Evolutionary conservation across 1,140 invertebrate species (phyloP).

Genomic region (Parapsyche elsis): DNA sequence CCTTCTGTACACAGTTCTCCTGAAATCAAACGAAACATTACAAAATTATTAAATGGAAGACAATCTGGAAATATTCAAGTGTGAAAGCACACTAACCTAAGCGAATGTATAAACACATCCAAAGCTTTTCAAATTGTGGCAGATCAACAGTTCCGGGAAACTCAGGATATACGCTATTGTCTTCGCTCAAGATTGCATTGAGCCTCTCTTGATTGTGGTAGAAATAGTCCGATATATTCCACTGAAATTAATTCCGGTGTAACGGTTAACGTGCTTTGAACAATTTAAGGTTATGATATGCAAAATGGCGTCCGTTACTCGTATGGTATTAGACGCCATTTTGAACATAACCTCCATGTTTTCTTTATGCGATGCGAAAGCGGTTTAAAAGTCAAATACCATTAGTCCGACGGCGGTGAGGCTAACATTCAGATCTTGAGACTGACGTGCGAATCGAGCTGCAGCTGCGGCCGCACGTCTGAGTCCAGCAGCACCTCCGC

Average conservation of each 20-base stretch:
- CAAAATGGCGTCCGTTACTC: background rate
- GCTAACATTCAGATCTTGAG: conserved; percentile 97
- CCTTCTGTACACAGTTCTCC: conserved; percentile 95
- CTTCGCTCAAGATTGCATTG: conserved; percentile 75
- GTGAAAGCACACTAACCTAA: conserved; percentile 70
- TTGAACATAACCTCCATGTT: too few relatives aligned
- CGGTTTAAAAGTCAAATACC: conserved; percentile 68
- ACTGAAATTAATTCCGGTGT: conserved; percentile 77
- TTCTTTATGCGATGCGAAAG: background rate
- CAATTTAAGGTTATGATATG: too few relatives aligned
- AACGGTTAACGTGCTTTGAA: too few relatives aligned
- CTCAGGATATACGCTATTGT: conserved; percentile 81
- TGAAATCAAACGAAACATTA: conserved; percentile 55
- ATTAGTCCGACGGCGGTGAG: conserved; percentile 97
- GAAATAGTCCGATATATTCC: conserved; percentile 98
- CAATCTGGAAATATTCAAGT: too few relatives aligned
- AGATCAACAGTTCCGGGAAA: conserved; percentile 86
- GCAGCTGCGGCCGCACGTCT: conserved; percentile 93
- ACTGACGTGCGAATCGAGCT: conserved; percentile 95
- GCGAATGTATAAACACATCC: conserved; percentile 94
- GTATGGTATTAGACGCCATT: background rate
- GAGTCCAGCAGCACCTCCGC: conserved; percentile 85
- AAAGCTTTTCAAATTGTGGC: conserved; percentile 91
- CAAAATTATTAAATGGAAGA: too few relatives aligned
- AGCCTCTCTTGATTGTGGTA: conserved; percentile 95